Percentiles rank a stretch among this genome's conserved stretches.
These are phyloP conservation scores for Cheilosia vernalis DNA, from an alignment of 2,888 invertebrate genomes.

Conservation along the genomic window DNA sequence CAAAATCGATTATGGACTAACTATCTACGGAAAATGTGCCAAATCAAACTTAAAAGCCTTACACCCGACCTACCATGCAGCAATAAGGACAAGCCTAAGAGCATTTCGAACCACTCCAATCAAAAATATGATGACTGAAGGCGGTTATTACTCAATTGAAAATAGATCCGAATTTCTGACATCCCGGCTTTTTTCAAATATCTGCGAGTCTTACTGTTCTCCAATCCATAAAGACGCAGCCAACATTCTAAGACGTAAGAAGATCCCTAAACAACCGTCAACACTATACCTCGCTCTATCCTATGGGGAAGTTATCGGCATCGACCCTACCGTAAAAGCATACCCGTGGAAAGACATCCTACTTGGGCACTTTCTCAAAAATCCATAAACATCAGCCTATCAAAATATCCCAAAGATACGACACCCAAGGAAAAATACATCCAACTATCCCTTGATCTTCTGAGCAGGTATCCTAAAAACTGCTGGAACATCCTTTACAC, in stretches of 20 bases:
- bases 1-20: slow-evolving; percentile 8
- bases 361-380: too few species aligned
- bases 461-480: neutral
- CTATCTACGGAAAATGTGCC: slow-evolving; percentile 26
- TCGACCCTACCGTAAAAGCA: neutral
- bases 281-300: slow-evolving; percentile 2
- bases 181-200: neutral
- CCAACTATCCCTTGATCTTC: slow-evolving; percentile 2
- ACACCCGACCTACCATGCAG: neutral
- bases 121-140: slow-evolving; percentile 10
- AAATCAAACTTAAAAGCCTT: slow-evolving; percentile 5
- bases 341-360: neutral
- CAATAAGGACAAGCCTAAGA: neutral
- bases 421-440: slow-evolving; percentile 4
- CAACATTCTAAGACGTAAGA: neutral
- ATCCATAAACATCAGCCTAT: neutral
- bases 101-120: slow-evolving; percentile 7
- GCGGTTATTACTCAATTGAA: slow-evolving; percentile 10
- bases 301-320: neutral
- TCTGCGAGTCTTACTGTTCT: neutral
- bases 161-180: neutral
- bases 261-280: neutral
- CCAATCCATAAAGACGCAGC: neutral
- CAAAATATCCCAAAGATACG: slow-evolving; percentile 4
- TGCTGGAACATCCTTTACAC: too few species aligned